Evolutionary conservation across 1,140 invertebrate genomes (phyloP).

Genomic region (Metaphire vulgaris): DNA sequence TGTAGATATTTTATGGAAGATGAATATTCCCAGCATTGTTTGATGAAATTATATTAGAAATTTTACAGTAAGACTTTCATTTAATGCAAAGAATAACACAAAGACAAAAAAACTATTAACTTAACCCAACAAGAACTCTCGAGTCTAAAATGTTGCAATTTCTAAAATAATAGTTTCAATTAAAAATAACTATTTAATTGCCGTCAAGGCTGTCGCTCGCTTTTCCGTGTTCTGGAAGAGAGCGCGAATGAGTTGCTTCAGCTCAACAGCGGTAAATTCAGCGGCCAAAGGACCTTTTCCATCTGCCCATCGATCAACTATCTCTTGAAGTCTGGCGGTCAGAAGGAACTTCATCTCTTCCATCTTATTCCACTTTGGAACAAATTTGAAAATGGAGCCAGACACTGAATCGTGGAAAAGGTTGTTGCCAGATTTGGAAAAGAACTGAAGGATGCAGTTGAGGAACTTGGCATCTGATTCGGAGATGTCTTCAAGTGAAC

Average conservation of each 20-base stretch:
- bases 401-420: slow-evolving; percentile 1
- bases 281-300: slow-evolving; percentile 79
- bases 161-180: too few relatives aligned
- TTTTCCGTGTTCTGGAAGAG: slow-evolving; percentile 92
- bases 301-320: slow-evolving; percentile 82
- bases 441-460: slow-evolving; percentile 56
- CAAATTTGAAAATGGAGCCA: slow-evolving; percentile 31
- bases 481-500: slow-evolving; percentile 62
- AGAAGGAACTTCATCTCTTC: slow-evolving; percentile 74
- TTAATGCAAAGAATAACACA: too few relatives aligned
- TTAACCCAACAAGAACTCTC: too few relatives aligned
- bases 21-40: too few relatives aligned
- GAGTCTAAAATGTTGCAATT: too few relatives aligned
- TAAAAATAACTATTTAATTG: too few relatives aligned
- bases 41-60: too few relatives aligned
- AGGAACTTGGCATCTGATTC: slow-evolving; percentile 59
- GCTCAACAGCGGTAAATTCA: slow-evolving; percentile 72
- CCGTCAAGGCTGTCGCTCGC: slow-evolving; percentile 67
- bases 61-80: too few relatives aligned
- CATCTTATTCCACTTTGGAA: slow-evolving; percentile 71
- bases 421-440: slow-evolving; percentile 40
- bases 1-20: too few relatives aligned
- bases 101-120: too few relatives aligned
- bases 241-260: slow-evolving; percentile 78
- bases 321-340: slow-evolving; percentile 72